Percentiles rank a stretch among this genome's conserved stretches.
Conservation (phyloP, 2,797 vertebrate species). For the Tapirus indicus region DNA sequence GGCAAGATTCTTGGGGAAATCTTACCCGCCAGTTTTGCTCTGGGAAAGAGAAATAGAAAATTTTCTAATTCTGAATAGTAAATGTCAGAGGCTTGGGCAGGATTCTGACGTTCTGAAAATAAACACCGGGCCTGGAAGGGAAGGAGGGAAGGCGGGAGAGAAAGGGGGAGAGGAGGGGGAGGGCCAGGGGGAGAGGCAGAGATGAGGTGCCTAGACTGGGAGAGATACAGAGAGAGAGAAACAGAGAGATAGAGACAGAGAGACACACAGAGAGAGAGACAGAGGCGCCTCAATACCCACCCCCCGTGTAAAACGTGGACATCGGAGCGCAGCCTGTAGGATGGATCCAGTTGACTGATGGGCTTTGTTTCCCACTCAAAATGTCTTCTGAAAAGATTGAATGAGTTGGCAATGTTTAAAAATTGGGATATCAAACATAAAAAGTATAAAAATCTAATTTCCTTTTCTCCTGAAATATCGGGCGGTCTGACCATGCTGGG, state of each 20-base stretch:
- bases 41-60: constrained; percentile 38
- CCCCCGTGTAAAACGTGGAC: neutral
- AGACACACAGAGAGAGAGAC: too few species aligned
- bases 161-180: too few species aligned
- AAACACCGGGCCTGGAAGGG: neutral
- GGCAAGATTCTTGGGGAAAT: neutral
- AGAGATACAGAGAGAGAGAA: neutral
- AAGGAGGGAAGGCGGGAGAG: neutral
- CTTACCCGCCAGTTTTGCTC: neutral
- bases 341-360: too few species aligned
- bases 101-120: constrained; percentile 58
- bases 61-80: constrained; percentile 55
- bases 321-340: neutral
- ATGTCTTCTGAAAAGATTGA: neutral
- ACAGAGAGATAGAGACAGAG: neutral
- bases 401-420: neutral
- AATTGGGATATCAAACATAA: neutral
- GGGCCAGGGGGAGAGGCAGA: neutral
- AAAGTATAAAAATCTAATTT: neutral
- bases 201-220: neutral
- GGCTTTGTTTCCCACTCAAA: neutral
- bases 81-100: constrained; percentile 55
- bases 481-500: neutral
- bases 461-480: neutral
- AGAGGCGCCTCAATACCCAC: fast-evolving